Conservation (phyloP, 2,888 invertebrate species). For the Seira ritae region DNA sequence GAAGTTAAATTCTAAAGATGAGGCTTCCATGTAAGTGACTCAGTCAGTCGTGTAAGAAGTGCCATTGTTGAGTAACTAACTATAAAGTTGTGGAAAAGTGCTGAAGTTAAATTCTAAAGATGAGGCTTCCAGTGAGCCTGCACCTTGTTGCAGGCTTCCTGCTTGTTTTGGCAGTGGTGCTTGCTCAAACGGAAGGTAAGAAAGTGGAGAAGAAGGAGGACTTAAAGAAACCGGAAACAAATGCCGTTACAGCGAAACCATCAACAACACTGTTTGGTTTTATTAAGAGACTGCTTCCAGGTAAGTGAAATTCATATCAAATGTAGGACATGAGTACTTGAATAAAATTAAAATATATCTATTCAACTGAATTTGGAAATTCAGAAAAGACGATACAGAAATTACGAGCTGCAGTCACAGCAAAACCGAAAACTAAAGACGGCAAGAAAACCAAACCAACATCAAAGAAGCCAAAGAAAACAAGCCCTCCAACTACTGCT, state of each 20-base stretch:
- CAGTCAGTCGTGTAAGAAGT: too few species aligned
- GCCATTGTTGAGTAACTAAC: not conserved
- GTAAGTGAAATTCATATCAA: too few species aligned
- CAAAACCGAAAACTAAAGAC: conserved; percentile 13
- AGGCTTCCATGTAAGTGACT: too few species aligned
- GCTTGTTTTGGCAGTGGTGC: not conserved
- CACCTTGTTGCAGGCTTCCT: conserved; percentile 40
- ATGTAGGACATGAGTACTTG: too few species aligned
- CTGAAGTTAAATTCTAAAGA: not conserved
- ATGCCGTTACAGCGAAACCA: not conserved
- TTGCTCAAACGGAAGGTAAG: conserved; percentile 11
- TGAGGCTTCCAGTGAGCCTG: conserved; percentile 49
- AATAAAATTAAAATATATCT: conserved; percentile 2
- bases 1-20: conserved; percentile 5
- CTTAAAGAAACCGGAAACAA: not conserved
- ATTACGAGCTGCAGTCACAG: not conserved
- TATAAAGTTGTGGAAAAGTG: not conserved
- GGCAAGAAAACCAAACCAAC: not conserved
- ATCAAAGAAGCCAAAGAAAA: too few species aligned
- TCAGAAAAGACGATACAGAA: not conserved
- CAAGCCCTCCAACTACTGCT: too few species aligned
- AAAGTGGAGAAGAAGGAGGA: conserved; percentile 19
- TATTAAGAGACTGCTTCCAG: conserved; percentile 40
- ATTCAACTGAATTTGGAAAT: not conserved
- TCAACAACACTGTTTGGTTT: conserved; percentile 9